These are phyloP conservation scores for Melanostigma gelatinosum DNA, from an alignment of 2,113 vertebrate species.

Conservation along the genomic window DNA sequence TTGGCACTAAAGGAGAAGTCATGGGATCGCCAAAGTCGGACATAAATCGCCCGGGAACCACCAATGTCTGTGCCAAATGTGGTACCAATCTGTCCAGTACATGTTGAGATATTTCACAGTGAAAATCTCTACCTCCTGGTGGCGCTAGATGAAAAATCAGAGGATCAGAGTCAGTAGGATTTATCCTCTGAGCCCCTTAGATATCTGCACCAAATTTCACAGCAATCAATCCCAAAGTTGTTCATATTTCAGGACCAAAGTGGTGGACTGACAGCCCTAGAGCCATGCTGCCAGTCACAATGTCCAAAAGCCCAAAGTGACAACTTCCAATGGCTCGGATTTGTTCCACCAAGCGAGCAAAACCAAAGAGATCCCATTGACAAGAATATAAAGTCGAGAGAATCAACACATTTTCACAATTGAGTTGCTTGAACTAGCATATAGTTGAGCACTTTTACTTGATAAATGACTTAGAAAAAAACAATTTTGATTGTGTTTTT, in stretches of 20 bases:
- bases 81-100: not conserved
- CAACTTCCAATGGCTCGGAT: not conserved
- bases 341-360: not conserved
- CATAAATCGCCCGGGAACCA: not conserved
- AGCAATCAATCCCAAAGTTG: not conserved
- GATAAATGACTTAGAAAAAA: not conserved
- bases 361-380: not conserved
- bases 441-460: not conserved
- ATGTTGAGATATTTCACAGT: not conserved
- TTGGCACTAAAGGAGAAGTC: not conserved
- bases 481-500: not conserved
- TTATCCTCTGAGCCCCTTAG: not conserved
- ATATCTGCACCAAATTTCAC: not conserved
- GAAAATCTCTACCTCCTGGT: not conserved
- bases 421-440: not conserved
- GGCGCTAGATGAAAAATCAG: not conserved
- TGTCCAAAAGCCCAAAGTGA: not conserved
- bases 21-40: not conserved
- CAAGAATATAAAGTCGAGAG: not conserved
- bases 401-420: not conserved
- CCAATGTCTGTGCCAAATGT: not conserved
- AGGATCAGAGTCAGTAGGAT: not conserved
- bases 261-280: not conserved
- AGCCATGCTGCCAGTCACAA: not conserved
- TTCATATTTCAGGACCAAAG: not conserved